Conservation (phyloP, 2,888 invertebrate species). For the Eupithecia dodoneata region DNA sequence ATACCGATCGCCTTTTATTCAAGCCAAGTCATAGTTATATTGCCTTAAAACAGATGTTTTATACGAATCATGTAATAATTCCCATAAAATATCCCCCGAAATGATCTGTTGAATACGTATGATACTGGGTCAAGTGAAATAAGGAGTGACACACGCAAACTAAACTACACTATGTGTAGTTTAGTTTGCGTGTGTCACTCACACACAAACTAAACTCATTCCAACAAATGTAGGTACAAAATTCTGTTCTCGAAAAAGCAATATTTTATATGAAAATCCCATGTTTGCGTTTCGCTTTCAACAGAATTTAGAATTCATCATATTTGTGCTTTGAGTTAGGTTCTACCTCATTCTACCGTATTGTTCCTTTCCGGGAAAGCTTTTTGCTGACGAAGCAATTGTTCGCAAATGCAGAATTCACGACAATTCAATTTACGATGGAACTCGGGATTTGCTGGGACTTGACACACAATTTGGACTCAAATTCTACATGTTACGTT, state of each 20-base stretch:
- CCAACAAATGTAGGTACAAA: background rate
- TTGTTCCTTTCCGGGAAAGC: constrained; percentile 8
- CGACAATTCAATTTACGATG: constrained; percentile 8
- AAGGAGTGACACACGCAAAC: background rate
- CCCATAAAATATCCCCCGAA: too few species aligned
- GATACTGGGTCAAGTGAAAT: background rate
- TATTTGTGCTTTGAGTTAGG: constrained; percentile 15
- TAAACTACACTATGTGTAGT: too few species aligned
- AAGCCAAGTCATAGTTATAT: too few species aligned
- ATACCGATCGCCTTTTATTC: too few species aligned
- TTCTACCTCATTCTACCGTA: constrained; percentile 13
- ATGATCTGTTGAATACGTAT: background rate
- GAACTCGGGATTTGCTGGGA: background rate
- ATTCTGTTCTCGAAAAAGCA: background rate
- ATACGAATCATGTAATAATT: too few species aligned
- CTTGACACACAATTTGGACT: background rate
- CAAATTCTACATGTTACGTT: background rate
- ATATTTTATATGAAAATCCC: constrained; percentile 7
- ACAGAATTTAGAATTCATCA: constrained; percentile 10
- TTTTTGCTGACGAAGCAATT: constrained; percentile 17
- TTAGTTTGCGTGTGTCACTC: too few species aligned
- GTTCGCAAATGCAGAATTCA: constrained; percentile 16
- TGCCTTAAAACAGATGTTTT: too few species aligned
- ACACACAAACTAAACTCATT: background rate
- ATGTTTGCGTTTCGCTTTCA: constrained; percentile 13